These are phyloP conservation scores for Villa cingulata DNA, from an alignment of 2,888 invertebrate species.

Conservation along the genomic window DNA sequence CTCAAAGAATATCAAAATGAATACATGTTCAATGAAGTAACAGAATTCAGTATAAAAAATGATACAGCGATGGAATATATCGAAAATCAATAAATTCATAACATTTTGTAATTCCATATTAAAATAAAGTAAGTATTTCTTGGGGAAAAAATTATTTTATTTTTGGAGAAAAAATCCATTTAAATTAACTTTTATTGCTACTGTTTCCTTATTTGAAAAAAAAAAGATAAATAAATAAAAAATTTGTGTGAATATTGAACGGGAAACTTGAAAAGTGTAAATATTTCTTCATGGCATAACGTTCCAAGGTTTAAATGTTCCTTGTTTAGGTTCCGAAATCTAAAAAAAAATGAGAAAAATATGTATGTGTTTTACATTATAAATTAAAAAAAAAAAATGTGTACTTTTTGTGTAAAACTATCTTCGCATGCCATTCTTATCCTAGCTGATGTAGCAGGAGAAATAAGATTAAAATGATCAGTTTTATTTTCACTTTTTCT, in stretches of 20 bases:
- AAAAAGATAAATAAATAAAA: too few relatives aligned
- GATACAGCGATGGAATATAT: slow-evolving; percentile 31
- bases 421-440: slow-evolving; percentile 86
- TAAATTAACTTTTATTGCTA: too few relatives aligned
- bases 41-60: slow-evolving; percentile 20
- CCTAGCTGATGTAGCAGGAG: slow-evolving; percentile 78
- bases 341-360: slow-evolving; percentile 32
- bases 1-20: slow-evolving; percentile 91
- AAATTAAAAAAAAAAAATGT: slow-evolving; percentile 6
- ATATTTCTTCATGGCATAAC: slow-evolving; percentile 38
- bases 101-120: too few relatives aligned
- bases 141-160: too few relatives aligned
- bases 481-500: slow-evolving; percentile 53
- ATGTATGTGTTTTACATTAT: not conserved
- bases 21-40: slow-evolving; percentile 74
- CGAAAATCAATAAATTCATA: too few relatives aligned
- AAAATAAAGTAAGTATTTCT: too few relatives aligned
- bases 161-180: too few relatives aligned
- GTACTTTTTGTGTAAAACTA: slow-evolving; percentile 50
- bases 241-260: too few relatives aligned
- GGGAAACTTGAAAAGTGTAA: too few relatives aligned
- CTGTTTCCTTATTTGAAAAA: too few relatives aligned
- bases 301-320: slow-evolving; percentile 51
- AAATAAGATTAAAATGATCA: slow-evolving; percentile 50
- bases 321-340: slow-evolving; percentile 42